phyloP scores from a whole-genome alignment of 2,797 vertebrate genomes.

The Sebastes vulpes region DNA sequence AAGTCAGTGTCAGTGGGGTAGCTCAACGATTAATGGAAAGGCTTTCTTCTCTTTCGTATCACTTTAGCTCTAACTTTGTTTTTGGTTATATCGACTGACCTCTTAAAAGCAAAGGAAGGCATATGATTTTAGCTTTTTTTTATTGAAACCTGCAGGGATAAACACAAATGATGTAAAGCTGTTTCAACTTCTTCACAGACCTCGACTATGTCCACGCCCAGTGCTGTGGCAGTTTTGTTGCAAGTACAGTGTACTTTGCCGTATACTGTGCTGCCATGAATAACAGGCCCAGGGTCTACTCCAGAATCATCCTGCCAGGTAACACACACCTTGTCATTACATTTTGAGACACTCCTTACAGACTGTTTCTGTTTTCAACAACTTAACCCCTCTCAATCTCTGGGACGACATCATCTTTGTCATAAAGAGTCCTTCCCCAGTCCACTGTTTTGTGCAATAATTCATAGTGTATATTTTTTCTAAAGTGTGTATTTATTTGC shows the following conservation, averaged over 20 bases:
- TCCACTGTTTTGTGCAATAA: neutral
- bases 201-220: slow-evolving; percentile 92
- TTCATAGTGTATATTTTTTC: too few species aligned
- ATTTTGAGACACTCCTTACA: neutral
- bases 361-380: neutral
- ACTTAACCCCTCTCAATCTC: neutral
- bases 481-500: too few species aligned
- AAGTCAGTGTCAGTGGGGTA: neutral
- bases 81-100: neutral
- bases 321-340: neutral
- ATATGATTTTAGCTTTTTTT: neutral
- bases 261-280: slow-evolving; percentile 89
- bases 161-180: neutral
- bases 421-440: neutral
- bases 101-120: neutral
- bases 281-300: slow-evolving; percentile 89
- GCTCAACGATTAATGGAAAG: neutral
- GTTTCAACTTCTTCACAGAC: slow-evolving; percentile 77
- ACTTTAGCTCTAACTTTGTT: neutral
- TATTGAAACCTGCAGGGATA: neutral
- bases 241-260: slow-evolving; percentile 91
- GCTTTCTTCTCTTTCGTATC: neutral
- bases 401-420: neutral
- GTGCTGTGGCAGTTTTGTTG: slow-evolving; percentile 90
- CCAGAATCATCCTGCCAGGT: slow-evolving; percentile 91